Evolutionary conservation across 2,113 vertebrate species (phyloP).

Genomic region (Syrmaticus mikado): DNA sequence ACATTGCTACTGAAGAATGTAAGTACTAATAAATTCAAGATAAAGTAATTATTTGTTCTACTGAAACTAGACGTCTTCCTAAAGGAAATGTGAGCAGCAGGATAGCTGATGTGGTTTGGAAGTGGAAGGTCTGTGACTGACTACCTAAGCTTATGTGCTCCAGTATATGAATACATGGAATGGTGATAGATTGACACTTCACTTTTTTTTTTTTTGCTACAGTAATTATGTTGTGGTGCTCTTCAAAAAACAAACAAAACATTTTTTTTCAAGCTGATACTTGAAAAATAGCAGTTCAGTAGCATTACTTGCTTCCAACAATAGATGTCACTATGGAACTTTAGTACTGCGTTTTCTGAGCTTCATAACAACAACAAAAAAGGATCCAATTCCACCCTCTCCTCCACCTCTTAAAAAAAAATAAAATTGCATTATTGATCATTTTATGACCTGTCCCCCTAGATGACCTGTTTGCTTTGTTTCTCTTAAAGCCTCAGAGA

Average conservation of each 20-base stretch:
- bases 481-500: slow-evolving; percentile 83
- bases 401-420: not conserved
- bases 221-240: not conserved
- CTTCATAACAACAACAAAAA: not conserved
- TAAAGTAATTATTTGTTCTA: not conserved
- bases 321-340: slow-evolving; percentile 61
- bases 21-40: not conserved
- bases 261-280: not conserved
- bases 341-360: not conserved
- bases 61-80: not conserved
- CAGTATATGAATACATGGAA: fast-evolving
- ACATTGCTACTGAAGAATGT: not conserved
- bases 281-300: not conserved
- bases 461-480: slow-evolving; percentile 57
- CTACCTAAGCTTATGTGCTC: not conserved
- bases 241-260: not conserved
- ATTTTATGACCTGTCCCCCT: slow-evolving; percentile 6
- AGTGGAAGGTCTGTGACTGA: not conserved
- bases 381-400: not conserved
- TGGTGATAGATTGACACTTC: not conserved
- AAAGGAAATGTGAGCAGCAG: not conserved
- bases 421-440: slow-evolving; percentile 27
- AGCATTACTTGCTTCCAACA: not conserved
- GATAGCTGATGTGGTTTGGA: not conserved
- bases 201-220: too few species aligned